Base-by-base conservation (phyloP, 1,140 invertebrate genomes). In the Drepana arcuata region DNA sequence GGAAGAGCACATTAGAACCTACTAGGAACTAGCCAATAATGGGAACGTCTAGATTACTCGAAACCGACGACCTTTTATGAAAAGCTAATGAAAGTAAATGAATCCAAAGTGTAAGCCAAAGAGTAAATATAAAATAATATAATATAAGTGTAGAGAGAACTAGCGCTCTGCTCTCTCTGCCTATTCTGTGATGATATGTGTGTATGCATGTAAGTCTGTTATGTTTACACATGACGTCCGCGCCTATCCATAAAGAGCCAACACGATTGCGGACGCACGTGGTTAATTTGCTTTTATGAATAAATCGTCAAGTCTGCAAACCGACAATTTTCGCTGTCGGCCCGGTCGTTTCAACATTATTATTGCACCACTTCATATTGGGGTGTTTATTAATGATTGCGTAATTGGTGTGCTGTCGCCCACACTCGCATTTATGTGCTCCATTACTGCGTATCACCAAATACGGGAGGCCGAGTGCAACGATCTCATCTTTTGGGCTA, bases 351-450 rank as follows among this genome's bases (percentile, higher is more conserved):
- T 38, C 45, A 26, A 31, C 49, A 61, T 67, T 63, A 61, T 56
- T 62, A 58, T 55, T 54, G 53, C 50, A 40, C 53, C 55, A 63
- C 51, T 64, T 62, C 57, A 62, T 69, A 64, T 72, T 63, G 44
- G 55, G 39, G 44, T 53, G 51, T 61, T 57, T 62, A 68, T 70
- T 68, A 73, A 70, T 63, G 58, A 65, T 68, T 66, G 57, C 62
- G 47, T 68, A 73, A 70, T 70, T 62, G 61, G 30, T 40, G 32
- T 44, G 38, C 56, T 68, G 69, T 73, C 66, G 53, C n/a, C n/a
- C n/a, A n/a, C n/a, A n/a, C n/a, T n/a, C n/a, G n/a, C n/a, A n/a
- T n/a, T n/a, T n/a, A n/a, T n/a, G n/a, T n/a, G n/a, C n/a, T n/a
- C n/a, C n/a, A n/a, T n/a, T n/a, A n/a, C n/a, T n/a, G n/a, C n/a